Conservation (phyloP, 37 sponge, comb jelly and placozoan genomes). For the Geodia barretti region DNA sequence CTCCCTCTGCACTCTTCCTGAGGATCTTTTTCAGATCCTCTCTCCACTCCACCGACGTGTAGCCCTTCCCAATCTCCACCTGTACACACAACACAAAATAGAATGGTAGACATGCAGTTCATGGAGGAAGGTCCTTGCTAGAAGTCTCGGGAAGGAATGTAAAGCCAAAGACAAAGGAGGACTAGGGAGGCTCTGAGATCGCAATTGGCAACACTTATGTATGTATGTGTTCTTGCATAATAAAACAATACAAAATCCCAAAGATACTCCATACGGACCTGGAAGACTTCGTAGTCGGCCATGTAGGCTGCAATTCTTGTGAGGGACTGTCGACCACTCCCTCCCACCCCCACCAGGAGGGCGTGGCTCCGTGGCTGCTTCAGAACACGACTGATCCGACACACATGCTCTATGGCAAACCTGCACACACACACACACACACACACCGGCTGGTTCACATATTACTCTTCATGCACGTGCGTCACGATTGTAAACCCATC, state of each 20-base stretch:
- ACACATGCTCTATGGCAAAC: slow-evolving; percentile 98
- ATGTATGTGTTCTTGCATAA: too few relatives aligned
- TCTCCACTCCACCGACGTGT: slow-evolving; percentile 95
- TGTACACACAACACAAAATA: slow-evolving; percentile 8
- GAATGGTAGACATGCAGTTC: too few relatives aligned
- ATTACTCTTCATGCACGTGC: too few relatives aligned
- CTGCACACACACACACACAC: slow-evolving; percentile 27
- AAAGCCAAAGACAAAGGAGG: too few relatives aligned
- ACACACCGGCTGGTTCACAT: background rate
- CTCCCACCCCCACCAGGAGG: slow-evolving; percentile 94
- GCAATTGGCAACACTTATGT: too few relatives aligned
- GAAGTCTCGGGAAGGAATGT: too few relatives aligned
- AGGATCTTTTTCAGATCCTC: slow-evolving; percentile 96
- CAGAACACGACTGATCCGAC: slow-evolving; percentile 89
- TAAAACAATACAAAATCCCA: background rate
- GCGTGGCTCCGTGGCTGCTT: slow-evolving; percentile 96
- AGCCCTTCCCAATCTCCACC: slow-evolving; percentile 98
- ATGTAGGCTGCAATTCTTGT: slow-evolving; percentile 94
- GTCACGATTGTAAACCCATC: too few relatives aligned
- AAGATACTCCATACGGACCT: slow-evolving; percentile 50
- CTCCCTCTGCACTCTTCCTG: slow-evolving; percentile 85
- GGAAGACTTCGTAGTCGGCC: slow-evolving; percentile 96
- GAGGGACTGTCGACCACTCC: slow-evolving; percentile 88
- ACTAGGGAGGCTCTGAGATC: too few relatives aligned
- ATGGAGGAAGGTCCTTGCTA: too few relatives aligned